Evolutionary conservation across 2,797 vertebrate species (phyloP), one percentile per base, ranked within the genome.

Genomic region (Notamacropus eugenii): DNA sequence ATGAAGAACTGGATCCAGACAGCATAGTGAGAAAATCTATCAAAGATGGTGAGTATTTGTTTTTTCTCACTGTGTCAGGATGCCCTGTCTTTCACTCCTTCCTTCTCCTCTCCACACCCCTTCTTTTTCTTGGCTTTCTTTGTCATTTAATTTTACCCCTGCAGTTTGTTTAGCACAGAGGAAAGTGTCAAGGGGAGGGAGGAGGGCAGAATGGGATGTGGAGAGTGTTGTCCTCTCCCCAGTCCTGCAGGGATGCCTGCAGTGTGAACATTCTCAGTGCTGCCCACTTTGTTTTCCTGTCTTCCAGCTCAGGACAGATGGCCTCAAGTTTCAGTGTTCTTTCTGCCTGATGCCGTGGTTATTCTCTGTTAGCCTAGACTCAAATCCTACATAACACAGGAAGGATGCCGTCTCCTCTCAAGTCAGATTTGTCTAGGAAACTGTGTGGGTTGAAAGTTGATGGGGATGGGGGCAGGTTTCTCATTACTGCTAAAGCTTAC

Each of bases 1-100:
- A 99, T 0, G 99, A 99, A 95, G 99, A 99, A 97, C 98, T 99
- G 94, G 99, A 99, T 92, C 98, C 99, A 2, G 98, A 99, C 98
- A 99, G 99, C 54, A 99, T 99, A 46, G 98, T 99, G 82, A 99
- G 99, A 90, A 97, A 95, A 46, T 93, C 98, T 0, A 5, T 97
- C 34, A 97, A 98, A 94, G 99, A 98, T 8, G 98, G 99, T 99
- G 97, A 98, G 98, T 98, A 54, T 12, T 12, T 31, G 4, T 95
- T 55, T 1, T 94, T 24, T 28, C 82, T 28, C 1, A 14, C 55
- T n/a, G 28, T 22, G 56, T 52, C 1, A 0, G 1, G 31, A 22
- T 5, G 31, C 29, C 5, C 52, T 91, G 46, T 11, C 29, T n/a
- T 67, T 22, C 16, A 19, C 9, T 28, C 3, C 12, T 4, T 9